Evolutionary conservation across 2,113 vertebrate species (phyloP).

Genomic region (Cyphomyrus plagiostoma): DNA sequence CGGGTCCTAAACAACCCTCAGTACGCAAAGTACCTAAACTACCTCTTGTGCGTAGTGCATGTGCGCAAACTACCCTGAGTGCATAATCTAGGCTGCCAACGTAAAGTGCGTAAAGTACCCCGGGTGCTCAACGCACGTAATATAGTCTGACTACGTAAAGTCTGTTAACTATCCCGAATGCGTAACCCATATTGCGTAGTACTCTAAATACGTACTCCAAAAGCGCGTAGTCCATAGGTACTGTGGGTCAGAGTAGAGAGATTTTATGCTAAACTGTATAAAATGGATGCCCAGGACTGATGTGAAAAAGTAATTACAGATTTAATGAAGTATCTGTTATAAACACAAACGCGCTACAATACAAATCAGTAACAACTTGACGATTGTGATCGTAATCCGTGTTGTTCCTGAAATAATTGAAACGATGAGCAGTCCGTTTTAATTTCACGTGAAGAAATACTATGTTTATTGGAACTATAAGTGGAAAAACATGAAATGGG

Average conservation of each 20-base stretch:
- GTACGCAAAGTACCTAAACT: neutral
- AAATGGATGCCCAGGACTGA: neutral
- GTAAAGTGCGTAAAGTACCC: neutral
- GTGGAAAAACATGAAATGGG: neutral
- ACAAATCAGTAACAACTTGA: neutral
- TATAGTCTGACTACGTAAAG: neutral
- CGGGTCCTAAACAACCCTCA: slow-evolving; percentile 38
- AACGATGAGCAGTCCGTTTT: neutral
- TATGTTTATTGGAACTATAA: neutral
- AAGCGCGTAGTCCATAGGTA: neutral
- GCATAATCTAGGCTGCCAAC: neutral
- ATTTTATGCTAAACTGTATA: neutral
- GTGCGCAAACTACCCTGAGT: neutral
- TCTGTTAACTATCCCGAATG: neutral
- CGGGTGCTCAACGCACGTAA: neutral
- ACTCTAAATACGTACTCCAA: neutral
- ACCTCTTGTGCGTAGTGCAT: neutral
- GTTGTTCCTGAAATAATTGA: neutral
- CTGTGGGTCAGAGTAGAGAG: neutral
- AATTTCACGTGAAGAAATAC: neutral
- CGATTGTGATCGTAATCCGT: neutral
- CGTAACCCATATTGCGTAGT: neutral
- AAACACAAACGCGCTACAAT: neutral
- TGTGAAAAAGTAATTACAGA: neutral
- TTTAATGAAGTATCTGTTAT: neutral